Base-by-base conservation (phyloP, 2,797 vertebrate genomes). In the Mormyrus proboscirostris region DNA sequence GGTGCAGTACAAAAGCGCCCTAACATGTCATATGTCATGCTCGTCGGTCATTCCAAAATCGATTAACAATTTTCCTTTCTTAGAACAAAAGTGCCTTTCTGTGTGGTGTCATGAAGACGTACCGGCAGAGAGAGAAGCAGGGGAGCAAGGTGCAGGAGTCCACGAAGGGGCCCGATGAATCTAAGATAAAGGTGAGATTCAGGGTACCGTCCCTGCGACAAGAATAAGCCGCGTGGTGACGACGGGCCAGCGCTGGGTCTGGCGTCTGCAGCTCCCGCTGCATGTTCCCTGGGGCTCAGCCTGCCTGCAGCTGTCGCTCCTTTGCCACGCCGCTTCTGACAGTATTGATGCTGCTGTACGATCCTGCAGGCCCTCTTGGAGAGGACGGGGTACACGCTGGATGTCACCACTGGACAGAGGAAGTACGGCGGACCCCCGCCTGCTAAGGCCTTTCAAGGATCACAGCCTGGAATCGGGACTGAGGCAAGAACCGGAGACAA, bases 21-120 rank as follows among this genome's bases (percentile, higher is more conserved):
- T 38, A 73, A 51, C n/a, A 14, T 44, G 47, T 50, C 44, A 12
- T 25, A 14, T 51, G 25, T 50, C n/a, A 22, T 33, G 83, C 25
- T 25, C 53, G 83, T 4, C 53, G 29, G 49, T 50, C 44, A 29
- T 85, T 50, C 25, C 9, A 73, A 50, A 9, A 73, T 29, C 12
- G n/a, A 4, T 22, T 62, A 44, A 88, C 14, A 33, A 9, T 69
- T 51, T 90, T 1, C 33, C 83, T 83, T 88, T 16, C 51, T 33
- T 90, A 97, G 98, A 99, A 99, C 94, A 99, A 99, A 97, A 99
- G 98, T 93, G 98, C 98, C 90, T 99, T 99, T 96, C 97, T 99
- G 94, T 99, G 98, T 95, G 97, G 98, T 93, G 98, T 99, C 94
- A 99, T 99, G 99, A 99, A 99, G 95, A 99, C 98, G 55, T 99